phyloP scores from a whole-genome alignment of 2,797 vertebrate genomes.

The Arnoldichthys spilopterus region DNA sequence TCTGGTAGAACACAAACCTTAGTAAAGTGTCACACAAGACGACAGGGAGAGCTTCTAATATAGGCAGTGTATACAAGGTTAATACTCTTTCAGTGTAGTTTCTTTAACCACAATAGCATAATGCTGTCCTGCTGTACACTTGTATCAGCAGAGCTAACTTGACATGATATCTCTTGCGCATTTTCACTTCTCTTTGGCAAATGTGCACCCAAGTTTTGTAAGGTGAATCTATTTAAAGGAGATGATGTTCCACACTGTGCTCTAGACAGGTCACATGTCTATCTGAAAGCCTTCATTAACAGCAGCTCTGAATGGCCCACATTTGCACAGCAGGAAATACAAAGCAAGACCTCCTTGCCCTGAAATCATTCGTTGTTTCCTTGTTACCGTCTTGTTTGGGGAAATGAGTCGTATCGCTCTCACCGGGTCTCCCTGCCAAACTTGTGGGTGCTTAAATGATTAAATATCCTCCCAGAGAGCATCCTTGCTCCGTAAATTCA shows the following conservation, averaged over 20 bases:
- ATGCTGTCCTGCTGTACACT: not conserved
- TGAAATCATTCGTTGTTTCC: slow-evolving; percentile 8
- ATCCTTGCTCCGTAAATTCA: slow-evolving; percentile 28
- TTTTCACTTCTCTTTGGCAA: slow-evolving; percentile 30
- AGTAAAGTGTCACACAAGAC: no score
- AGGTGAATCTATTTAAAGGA: slow-evolving; percentile 57
- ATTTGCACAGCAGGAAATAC: slow-evolving; percentile 50
- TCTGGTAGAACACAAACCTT: not conserved
- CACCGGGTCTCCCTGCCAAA: slow-evolving; percentile 8
- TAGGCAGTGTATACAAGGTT: slow-evolving; percentile 1
- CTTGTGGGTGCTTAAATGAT: slow-evolving; percentile 35
- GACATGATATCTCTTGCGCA: not conserved
- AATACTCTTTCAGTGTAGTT: not conserved
- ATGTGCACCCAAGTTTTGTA: slow-evolving; percentile 48
- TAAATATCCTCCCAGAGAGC: slow-evolving; percentile 32
- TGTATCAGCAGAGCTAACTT: slow-evolving; percentile 7
- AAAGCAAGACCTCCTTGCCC: slow-evolving; percentile 14
- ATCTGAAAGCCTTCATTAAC: slow-evolving; percentile 46
- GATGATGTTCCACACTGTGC: slow-evolving; percentile 48
- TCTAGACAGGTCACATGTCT: slow-evolving; percentile 43
- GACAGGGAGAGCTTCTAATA: not conserved
- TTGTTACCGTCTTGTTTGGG: slow-evolving; percentile 22
- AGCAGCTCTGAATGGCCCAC: slow-evolving; percentile 24
- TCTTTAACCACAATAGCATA: not conserved
- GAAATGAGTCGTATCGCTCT: slow-evolving; percentile 1